phyloP scores from a whole-genome alignment of 2,888 invertebrate species.

The Standfussiana lucernea region DNA sequence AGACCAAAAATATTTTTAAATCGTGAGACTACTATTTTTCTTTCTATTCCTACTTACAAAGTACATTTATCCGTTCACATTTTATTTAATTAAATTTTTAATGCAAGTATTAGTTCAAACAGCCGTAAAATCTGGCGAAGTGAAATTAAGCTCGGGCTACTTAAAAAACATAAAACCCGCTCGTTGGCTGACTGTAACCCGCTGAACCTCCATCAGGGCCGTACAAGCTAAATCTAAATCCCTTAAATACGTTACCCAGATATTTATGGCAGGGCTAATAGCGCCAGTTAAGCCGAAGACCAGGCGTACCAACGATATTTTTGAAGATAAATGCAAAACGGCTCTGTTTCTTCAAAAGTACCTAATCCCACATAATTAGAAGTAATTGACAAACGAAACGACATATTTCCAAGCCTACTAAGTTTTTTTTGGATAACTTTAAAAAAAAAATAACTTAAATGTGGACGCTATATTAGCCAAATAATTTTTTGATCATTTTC shows the following conservation, averaged over 20 bases:
- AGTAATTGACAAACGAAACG: slow-evolving; percentile 58
- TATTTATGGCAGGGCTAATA: slow-evolving; percentile 89
- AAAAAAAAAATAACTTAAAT: slow-evolving; percentile 47
- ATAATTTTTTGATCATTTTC: slow-evolving; percentile 68
- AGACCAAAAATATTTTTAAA: slow-evolving; percentile 19
- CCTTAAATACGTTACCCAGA: slow-evolving; percentile 87
- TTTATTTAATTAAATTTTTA: neutral
- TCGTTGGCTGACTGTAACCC: slow-evolving; percentile 76
- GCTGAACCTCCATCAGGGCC: slow-evolving; percentile 86
- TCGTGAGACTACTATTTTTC: neutral
- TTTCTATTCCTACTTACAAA: neutral
- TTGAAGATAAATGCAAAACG: slow-evolving; percentile 67
- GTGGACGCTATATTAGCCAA: slow-evolving; percentile 41
- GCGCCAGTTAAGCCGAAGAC: slow-evolving; percentile 83
- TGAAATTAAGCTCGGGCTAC: slow-evolving; percentile 69
- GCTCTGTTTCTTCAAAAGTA: slow-evolving; percentile 59
- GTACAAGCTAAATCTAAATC: slow-evolving; percentile 87
- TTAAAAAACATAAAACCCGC: slow-evolving; percentile 76
- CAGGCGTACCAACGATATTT: slow-evolving; percentile 74
- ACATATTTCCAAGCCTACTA: slow-evolving; percentile 42
- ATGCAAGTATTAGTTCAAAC: slow-evolving; percentile 28
- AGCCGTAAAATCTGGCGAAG: slow-evolving; percentile 49
- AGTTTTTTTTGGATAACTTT: slow-evolving; percentile 47
- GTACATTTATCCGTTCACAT: neutral
- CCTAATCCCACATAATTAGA: slow-evolving; percentile 59